Evolutionary conservation across 2,888 invertebrate species (phyloP).

Genomic region (Noctua fimbriata): DNA sequence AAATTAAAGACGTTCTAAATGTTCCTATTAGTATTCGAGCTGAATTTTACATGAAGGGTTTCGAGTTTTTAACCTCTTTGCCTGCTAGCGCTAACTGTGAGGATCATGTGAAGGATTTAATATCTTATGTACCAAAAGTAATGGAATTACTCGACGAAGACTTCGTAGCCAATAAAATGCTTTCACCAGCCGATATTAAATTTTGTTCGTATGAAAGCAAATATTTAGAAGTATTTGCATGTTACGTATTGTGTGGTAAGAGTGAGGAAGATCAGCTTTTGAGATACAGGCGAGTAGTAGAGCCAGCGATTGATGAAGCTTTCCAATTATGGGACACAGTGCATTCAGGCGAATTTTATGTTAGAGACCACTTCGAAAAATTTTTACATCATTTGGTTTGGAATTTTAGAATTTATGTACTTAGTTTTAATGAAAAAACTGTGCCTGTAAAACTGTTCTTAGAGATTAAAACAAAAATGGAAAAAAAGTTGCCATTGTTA

Average conservation of each 20-base stretch:
- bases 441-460: constrained; percentile 70
- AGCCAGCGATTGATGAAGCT: constrained; percentile 66
- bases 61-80: constrained; percentile 69
- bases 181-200: constrained; percentile 60
- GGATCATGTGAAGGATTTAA: constrained; percentile 55
- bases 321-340: constrained; percentile 65
- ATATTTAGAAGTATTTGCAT: constrained; percentile 53
- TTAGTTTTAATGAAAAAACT: constrained; percentile 55
- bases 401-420: neutral
- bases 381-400: neutral
- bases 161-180: constrained; percentile 69
- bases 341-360: constrained; percentile 16
- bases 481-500: constrained; percentile 34
- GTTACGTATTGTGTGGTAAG: constrained; percentile 68
- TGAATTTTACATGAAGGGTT: constrained; percentile 70
- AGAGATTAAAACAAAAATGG: constrained; percentile 67
- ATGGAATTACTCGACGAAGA: constrained; percentile 71
- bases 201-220: constrained; percentile 50
- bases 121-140: constrained; percentile 55
- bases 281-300: constrained; percentile 66
- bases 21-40: constrained; percentile 62
- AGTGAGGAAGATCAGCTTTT: constrained; percentile 67
- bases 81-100: constrained; percentile 68
- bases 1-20: constrained; percentile 62
- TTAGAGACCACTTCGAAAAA: neutral